Base-by-base conservation (phyloP, 2,888 invertebrate species). In the Abscondita cerata region DNA sequence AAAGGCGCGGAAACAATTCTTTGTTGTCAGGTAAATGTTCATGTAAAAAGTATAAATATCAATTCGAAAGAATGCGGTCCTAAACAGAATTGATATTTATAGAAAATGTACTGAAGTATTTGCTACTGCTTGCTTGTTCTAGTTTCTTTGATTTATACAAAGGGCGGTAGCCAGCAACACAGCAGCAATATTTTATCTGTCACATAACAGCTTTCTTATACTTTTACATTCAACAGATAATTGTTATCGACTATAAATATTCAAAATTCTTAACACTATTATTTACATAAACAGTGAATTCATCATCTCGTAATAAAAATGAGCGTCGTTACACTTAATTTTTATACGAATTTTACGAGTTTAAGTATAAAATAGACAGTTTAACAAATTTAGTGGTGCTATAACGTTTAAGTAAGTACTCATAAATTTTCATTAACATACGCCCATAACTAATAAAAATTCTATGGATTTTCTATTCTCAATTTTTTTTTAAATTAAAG, bases 401-500 rank as follows among this genome's bases (percentile, higher is more conserved):
- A n/a, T n/a, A n/a, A n/a, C n/a, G n/a, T n/a, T n/a, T n/a, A n/a
- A n/a, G n/a, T n/a, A n/a, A n/a, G n/a, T n/a, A n/a, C n/a, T n/a
- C n/a, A 41, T 41, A 16, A 41, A 41, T 41, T 2, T 41, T 12
- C 41, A 12, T 1, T 41, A 41, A 16, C 8, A 41, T 12, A 16
- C 13, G 41, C 41, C 41, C 15, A 16, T 18, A 41, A 41, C 13
- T 16, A 41, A 16, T 41, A 41, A 41, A 41, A 41, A 41, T 15
- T 41, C 41, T 18, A 8, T 16, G 16, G 15, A 41, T 16, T 41
- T 41, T 41, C 2, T 41, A 41, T 13, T 41, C 13, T 8, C 6
- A 15, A 41, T 13, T 11, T 19, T 4, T 5, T 15, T 34, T 31
- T 34, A 53, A 44, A 44, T 47, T 59, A 36, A 44, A 52, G 13